Evolutionary conservation across 2,113 vertebrate species (phyloP).

Genomic region (Gasterosteus nipponicus): DNA sequence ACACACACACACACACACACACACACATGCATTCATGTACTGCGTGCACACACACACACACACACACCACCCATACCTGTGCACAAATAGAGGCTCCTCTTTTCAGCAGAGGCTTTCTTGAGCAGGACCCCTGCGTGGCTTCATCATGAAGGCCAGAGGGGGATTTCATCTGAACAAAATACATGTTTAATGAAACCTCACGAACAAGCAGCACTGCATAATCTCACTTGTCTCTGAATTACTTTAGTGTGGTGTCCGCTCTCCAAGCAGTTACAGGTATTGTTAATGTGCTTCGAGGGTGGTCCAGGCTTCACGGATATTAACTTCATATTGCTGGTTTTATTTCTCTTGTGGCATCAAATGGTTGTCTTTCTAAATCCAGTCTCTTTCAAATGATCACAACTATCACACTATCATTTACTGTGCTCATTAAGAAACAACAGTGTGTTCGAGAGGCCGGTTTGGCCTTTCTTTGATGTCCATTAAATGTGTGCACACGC

Average conservation of each 20-base stretch:
- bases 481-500: background rate
- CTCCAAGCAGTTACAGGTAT: background rate
- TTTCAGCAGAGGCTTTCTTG: constrained; percentile 62
- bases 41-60: background rate
- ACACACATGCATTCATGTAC: background rate
- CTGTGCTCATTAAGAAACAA: constrained; percentile 3
- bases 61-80: constrained; percentile 36
- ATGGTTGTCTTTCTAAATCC: background rate
- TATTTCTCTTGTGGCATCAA: background rate
- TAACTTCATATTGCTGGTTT: constrained; percentile 1
- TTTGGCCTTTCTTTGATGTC: background rate
- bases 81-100: constrained; percentile 17
- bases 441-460: background rate
- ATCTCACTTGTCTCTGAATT: background rate
- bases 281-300: background rate
- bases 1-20: constrained; percentile 4
- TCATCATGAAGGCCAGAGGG: constrained; percentile 10
- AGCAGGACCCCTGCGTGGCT: constrained; percentile 2
- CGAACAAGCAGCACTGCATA: background rate
- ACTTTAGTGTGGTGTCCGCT: background rate
- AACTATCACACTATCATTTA: constrained; percentile 49
- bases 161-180: background rate
- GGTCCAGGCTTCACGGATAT: background rate
- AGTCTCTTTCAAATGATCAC: constrained; percentile 39
- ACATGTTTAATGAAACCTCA: background rate